Base-by-base conservation (phyloP, 2,113 vertebrate species). In the Heterotis niloticus region DNA sequence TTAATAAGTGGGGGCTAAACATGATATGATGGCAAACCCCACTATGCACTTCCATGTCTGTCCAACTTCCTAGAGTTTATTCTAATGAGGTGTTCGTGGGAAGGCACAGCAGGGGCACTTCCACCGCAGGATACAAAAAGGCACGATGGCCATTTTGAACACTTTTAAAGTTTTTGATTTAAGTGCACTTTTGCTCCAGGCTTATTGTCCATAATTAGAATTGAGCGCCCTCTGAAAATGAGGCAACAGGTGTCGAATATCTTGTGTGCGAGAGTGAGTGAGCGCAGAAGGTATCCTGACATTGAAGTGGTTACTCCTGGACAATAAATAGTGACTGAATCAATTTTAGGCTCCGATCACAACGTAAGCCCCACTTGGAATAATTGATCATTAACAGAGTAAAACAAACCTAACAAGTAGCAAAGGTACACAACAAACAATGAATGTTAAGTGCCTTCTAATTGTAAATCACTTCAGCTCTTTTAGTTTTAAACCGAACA, bases 361-460 rank as follows among this genome's bases (percentile, higher is more conserved):
- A 34, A 74, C 78, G 54, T 28, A 79, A 77, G 84, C 72, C 59
- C 78, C 77, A 85, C 83, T 84, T 84, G 82, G 81, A 87, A 83
- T 86, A 83, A 87, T 84, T 83, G 79, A 82, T 86, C 72, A 82
- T 82, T 83, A 79, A 78, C 69, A 23, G 77, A 82, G 79, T 85
- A 79, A 85, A 85, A 84, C 83, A 82, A 85, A 86, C 79, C 80
- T 75, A 65, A 75, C 82, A 9, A 24, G 81, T 76, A 64, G 75
- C n/a, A 13, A 74, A 80, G 65, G 75, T 72, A 76, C 80, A 79
- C 26, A 57, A 72, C 77, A 75, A 80, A 81, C 82, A 78, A 64
- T 79, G 82, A 70, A 81, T 83, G 51, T 82, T 85, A 81, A 85
- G 78, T 24, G 57, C 17, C 72, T 80, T 44, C 78, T 87, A 83